Percentiles rank a stretch among this genome's conserved stretches.
These are phyloP conservation scores for Isoperla grammatica DNA, from an alignment of 2,888 invertebrate genomes.

Conservation along the genomic window DNA sequence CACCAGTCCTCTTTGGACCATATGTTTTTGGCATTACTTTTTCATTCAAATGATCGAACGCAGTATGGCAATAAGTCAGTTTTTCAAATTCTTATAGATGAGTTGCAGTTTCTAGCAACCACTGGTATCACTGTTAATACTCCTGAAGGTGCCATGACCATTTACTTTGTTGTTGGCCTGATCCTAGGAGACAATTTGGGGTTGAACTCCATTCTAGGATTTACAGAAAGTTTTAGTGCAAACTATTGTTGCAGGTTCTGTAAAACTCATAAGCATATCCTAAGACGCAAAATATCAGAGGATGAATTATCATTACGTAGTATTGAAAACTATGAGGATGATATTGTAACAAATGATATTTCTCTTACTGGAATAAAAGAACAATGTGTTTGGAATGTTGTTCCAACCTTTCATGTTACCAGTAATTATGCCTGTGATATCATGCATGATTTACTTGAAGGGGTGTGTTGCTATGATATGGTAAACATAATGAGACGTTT, in stretches of 20 bases:
- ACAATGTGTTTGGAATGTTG: constrained; percentile 25
- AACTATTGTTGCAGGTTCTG: constrained; percentile 31
- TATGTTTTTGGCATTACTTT: constrained; percentile 9
- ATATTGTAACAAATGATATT: constrained; percentile 21
- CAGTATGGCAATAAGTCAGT: constrained; percentile 21
- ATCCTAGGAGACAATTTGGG: constrained; percentile 31
- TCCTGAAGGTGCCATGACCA: constrained; percentile 15
- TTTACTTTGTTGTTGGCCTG: constrained; percentile 27
- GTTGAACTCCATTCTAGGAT: constrained; percentile 28
- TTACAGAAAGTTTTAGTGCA: constrained; percentile 28
- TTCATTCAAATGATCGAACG: constrained; percentile 8
- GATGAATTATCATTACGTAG: constrained; percentile 21
- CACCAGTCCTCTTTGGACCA: constrained; percentile 21
- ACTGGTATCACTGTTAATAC: constrained; percentile 23
- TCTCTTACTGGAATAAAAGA: constrained; percentile 30
- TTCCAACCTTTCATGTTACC: constrained; percentile 29
- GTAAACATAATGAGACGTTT: constrained; percentile 28
- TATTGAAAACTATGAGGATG: background rate
- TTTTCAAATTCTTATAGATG: constrained; percentile 28
- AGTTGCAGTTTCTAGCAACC: constrained; percentile 25
- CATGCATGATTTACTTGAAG: constrained; percentile 35
- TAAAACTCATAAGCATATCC: constrained; percentile 26
- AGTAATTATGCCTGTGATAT: constrained; percentile 31
- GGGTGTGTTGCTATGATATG: constrained; percentile 32
- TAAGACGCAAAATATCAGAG: constrained; percentile 25